A percentile compares a stretch with the other conserved stretches of the same genome.
These are phyloP conservation scores for Marcusenius ussheri DNA, from an alignment of 2,113 vertebrate species.

Conservation along the genomic window DNA sequence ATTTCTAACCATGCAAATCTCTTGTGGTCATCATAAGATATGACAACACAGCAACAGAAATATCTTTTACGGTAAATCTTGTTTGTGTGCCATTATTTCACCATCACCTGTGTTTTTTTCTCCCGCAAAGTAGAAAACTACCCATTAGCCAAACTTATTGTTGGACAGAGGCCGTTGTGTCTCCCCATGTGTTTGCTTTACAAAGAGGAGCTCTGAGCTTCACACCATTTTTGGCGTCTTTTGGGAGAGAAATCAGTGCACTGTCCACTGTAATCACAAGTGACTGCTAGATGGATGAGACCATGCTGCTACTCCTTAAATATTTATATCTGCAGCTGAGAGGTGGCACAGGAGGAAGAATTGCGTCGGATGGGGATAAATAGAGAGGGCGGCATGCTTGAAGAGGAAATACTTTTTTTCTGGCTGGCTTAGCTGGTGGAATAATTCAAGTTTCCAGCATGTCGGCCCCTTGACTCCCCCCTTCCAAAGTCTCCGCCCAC, in stretches of 20 bases:
- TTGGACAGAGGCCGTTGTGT: not conserved
- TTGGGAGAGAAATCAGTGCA: conserved; percentile 29
- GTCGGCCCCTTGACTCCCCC: conserved; percentile 22
- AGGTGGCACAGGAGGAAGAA: conserved; percentile 14
- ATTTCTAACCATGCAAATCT: not conserved
- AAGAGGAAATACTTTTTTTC: conserved; percentile 30
- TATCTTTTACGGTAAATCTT: not conserved
- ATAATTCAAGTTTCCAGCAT: conserved; percentile 37
- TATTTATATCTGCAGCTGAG: conserved; percentile 41
- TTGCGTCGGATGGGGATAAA: conserved; percentile 14
- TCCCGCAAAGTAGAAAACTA: not conserved
- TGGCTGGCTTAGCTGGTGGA: conserved; percentile 30
- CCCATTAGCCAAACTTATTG: not conserved
- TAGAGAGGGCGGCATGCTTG: not conserved
- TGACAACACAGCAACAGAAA: not conserved
- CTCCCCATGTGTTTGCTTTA: not conserved
- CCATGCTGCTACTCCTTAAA: conserved; percentile 36
- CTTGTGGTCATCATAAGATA: not conserved
- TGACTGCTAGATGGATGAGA: conserved; percentile 42
- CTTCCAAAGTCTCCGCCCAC: conserved; percentile 31
- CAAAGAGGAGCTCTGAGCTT: conserved; percentile 16
- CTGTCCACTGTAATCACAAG: conserved; percentile 34
- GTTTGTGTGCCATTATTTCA: not conserved
- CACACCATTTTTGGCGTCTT: conserved; percentile 27
- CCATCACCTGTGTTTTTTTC: not conserved